These are phyloP conservation scores for Eupithecia dodoneata DNA, from an alignment of 2,888 invertebrate species.

Conservation along the genomic window DNA sequence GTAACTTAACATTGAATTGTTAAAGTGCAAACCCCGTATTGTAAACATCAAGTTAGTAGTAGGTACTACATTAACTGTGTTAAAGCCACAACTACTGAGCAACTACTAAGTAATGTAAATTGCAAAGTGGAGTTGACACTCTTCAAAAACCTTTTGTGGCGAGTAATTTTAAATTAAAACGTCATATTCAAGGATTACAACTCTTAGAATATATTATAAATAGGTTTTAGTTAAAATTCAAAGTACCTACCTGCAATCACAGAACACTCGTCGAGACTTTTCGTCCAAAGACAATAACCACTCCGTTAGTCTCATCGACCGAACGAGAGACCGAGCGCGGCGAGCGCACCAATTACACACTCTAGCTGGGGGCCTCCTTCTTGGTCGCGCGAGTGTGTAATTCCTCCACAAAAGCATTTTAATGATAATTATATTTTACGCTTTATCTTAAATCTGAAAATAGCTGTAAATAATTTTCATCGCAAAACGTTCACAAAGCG, in stretches of 20 bases:
- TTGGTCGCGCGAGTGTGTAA: no score
- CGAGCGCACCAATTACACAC: no score
- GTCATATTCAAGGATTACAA: constrained; percentile 17
- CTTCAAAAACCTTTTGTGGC: constrained; percentile 18
- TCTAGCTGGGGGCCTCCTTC: no score
- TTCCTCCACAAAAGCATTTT: neutral
- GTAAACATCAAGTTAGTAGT: neutral
- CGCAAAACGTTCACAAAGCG: constrained; percentile 42
- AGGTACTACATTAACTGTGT: neutral
- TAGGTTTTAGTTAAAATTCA: neutral
- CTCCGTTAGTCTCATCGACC: no score
- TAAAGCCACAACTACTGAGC: neutral
- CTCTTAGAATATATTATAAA: neutral
- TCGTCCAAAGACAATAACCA: no score
- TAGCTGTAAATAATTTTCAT: neutral
- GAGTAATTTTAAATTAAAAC: constrained; percentile 15
- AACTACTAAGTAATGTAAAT: neutral
- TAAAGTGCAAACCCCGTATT: neutral
- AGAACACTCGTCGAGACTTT: no score
- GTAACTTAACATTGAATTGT: neutral
- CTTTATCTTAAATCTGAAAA: neutral
- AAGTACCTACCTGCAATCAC: neutral
- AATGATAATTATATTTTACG: neutral
- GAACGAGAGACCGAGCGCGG: no score
- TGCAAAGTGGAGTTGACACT: constrained; percentile 7